Percentiles rank a stretch among this genome's conserved stretches.
Conservation (phyloP, 92 coral and sea anemone genomes). For the Heteractis magnifica region DNA sequence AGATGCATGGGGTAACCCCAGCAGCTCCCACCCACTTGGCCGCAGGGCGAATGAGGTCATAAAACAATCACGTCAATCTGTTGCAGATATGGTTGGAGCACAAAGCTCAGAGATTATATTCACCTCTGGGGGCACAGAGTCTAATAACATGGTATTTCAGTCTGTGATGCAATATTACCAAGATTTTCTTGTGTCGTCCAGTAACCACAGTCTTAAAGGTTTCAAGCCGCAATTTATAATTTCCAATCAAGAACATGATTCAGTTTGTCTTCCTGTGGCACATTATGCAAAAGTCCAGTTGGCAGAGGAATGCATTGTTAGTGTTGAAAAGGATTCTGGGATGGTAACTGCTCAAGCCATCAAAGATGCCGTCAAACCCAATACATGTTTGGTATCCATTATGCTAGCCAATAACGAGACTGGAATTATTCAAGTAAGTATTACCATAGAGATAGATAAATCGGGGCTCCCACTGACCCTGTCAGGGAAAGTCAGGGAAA, state of each 20-base stretch:
- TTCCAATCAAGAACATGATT: conserved; percentile 92
- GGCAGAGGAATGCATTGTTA: conserved; percentile 67
- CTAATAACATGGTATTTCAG: conserved; percentile 80
- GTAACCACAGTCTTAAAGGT: conserved; percentile 7
- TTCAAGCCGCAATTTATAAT: conserved; percentile 75
- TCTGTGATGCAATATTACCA: conserved; percentile 63
- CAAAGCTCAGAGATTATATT: conserved; percentile 70
- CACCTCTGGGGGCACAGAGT: conserved; percentile 96
- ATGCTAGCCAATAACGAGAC: conserved; percentile 98
- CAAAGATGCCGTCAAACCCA: conserved; percentile 62
- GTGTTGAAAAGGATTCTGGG: conserved; percentile 78
- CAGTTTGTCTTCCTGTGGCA: conserved; percentile 69
- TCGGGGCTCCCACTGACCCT: not conserved
- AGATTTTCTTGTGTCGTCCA: conserved; percentile 31
- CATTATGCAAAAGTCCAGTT: conserved; percentile 45
- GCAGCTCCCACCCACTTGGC: conserved; percentile 91
- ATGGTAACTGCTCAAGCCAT: conserved; percentile 76
- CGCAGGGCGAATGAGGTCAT: conserved; percentile 77
- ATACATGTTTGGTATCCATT: conserved; percentile 88
- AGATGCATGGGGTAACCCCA: conserved; percentile 99
- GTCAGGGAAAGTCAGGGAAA: not conserved
- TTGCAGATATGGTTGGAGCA: conserved; percentile 80
- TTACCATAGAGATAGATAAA: not conserved
- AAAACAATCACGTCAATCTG: conserved; percentile 64
- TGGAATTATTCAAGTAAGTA: conserved; percentile 90